A percentile compares a stretch with the other conserved stretches of the same genome.
These are phyloP conservation scores for Hyles vespertilio DNA, from an alignment of 1,140 invertebrate species.

Conservation along the genomic window DNA sequence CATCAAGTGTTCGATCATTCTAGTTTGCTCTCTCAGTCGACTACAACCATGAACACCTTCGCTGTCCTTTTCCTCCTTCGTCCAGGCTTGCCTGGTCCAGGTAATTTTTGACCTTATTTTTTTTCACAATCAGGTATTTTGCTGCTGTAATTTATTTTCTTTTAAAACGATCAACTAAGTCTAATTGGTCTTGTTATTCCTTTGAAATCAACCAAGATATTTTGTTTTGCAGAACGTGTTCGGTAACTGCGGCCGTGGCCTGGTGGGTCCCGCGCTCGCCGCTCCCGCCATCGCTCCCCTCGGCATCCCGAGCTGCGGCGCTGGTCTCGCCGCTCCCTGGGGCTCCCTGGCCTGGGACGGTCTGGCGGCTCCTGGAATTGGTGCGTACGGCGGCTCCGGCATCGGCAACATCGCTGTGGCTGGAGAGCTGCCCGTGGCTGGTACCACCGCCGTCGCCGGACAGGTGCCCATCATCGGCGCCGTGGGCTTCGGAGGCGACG, in stretches of 20 bases:
- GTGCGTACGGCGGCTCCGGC: constrained; percentile 31
- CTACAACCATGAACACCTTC: not conserved
- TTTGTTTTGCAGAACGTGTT: constrained; percentile 2
- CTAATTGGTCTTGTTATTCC: no score
- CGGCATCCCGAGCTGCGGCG: not conserved
- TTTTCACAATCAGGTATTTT: no score
- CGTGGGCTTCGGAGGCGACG: constrained; percentile 3
- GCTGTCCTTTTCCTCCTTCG: not conserved
- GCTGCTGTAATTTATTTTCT: no score
- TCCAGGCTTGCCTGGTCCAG: constrained; percentile 7
- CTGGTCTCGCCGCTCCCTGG: not conserved
- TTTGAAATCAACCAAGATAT: not conserved
- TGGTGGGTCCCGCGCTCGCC: not conserved
- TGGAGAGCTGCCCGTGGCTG: constrained; percentile 37
- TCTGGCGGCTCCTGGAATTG: constrained; percentile 3
- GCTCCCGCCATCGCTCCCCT: no score
- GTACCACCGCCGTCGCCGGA: constrained; percentile 5
- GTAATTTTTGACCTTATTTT: not conserved
- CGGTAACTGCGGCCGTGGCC: not conserved
- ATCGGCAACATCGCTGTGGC: constrained; percentile 34
- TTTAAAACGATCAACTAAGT: no score
- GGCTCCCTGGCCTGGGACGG: not conserved
- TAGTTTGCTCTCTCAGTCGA: no score
- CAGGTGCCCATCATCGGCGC: constrained; percentile 9
- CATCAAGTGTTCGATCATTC: no score